Percentiles rank a stretch among this genome's conserved stretches.
Conservation (phyloP, 2,888 invertebrate genomes). For the Cerceris ruficornis region DNA sequence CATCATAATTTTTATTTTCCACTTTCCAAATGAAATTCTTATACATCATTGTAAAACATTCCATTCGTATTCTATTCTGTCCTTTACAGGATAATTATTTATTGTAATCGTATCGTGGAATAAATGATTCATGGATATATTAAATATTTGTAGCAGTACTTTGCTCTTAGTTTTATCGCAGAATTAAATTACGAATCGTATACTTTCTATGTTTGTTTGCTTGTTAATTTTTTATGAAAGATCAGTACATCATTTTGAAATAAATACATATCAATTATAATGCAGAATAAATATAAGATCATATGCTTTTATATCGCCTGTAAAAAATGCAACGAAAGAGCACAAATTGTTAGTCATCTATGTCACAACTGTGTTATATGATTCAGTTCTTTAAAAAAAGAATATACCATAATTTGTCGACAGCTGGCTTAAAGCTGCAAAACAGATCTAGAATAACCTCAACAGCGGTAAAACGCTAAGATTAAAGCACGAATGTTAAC, state of each 20-base stretch:
- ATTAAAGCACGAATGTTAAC: conserved; percentile 11
- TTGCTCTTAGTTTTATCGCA: no score
- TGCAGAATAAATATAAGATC: not conserved
- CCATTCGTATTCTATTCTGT: conserved; percentile 25
- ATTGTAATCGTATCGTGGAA: not conserved
- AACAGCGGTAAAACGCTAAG: conserved; percentile 15
- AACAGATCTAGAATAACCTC: conserved; percentile 44
- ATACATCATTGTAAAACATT: conserved; percentile 25
- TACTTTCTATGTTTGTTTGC: conserved; percentile 8
- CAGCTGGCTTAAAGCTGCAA: conserved; percentile 32
- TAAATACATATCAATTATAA: conserved; percentile 10
- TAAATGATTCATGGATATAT: not conserved
- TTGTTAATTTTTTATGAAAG: not conserved
- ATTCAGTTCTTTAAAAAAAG: conserved; percentile 8
- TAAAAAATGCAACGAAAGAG: not conserved
- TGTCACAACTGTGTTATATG: not conserved
- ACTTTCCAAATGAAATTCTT: conserved; percentile 21
- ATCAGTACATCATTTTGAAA: not conserved
- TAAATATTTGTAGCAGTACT: no score
- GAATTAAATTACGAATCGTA: not conserved
- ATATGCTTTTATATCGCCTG: not conserved
- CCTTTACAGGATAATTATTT: conserved; percentile 4
- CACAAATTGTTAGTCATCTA: not conserved
- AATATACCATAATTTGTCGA: conserved; percentile 12
- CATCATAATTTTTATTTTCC: not conserved